Evolutionary conservation across 2,888 invertebrate genomes (phyloP).

Genomic region (Ophioninae sp.): DNA sequence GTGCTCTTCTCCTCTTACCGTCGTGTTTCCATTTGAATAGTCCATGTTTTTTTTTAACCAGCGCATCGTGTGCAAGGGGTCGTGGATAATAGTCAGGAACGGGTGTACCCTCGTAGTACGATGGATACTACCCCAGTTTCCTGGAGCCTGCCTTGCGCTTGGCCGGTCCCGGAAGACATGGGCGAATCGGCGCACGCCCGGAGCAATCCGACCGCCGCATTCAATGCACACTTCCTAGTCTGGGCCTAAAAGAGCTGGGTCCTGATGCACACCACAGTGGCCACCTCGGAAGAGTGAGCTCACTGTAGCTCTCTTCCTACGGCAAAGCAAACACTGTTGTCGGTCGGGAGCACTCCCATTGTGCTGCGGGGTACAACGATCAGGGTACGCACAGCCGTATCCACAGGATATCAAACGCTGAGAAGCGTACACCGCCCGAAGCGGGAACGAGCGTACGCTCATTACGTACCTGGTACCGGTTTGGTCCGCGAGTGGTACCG

Average conservation of each 20-base stretch:
- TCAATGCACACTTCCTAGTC: conserved; percentile 55
- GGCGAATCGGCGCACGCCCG: background rate
- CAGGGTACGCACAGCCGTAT: conserved; percentile 21
- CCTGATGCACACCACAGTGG: conserved; percentile 26
- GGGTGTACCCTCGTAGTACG: no score
- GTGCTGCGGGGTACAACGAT: conserved; percentile 36
- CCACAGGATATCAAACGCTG: conserved; percentile 15
- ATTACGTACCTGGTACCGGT: background rate
- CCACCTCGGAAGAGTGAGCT: conserved; percentile 60
- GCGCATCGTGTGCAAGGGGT: conserved; percentile 44
- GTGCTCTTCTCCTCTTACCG: background rate
- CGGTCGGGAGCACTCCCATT: conserved; percentile 51
- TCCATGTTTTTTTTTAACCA: conserved; percentile 11
- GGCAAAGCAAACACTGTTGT: conserved; percentile 10
- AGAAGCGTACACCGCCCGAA: conserved; percentile 1
- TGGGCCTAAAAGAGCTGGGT: conserved; percentile 51
- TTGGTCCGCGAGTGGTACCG: background rate
- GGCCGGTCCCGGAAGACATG: no score
- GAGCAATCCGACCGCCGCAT: conserved; percentile 35
- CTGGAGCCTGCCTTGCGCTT: no score
- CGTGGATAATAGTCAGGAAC: no score
- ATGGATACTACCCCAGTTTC: no score
- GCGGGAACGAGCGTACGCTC: conserved; percentile 29
- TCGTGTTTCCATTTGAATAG: background rate
- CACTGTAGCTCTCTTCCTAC: conserved; percentile 51